Base-by-base conservation (phyloP, 2,888 invertebrate genomes). In the Blastobasis lacticolella region DNA sequence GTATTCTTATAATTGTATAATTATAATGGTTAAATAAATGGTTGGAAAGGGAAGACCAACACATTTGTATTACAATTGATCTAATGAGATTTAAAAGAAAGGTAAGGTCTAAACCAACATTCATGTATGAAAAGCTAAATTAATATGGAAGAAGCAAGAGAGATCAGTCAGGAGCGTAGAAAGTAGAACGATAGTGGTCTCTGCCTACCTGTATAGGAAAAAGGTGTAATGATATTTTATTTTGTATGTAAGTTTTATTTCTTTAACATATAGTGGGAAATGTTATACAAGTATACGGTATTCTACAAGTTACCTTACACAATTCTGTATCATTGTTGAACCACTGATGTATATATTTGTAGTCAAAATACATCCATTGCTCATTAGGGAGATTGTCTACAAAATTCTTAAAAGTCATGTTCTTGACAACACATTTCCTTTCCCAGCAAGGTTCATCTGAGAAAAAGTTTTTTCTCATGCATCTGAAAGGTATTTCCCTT, bases 341-440 rank as follows among this genome's bases (percentile, higher is more conserved):
- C 90, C 94, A 91, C 54, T 93, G 90, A 55, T 90, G 89, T 76
- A 96, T 89, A 74, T 95, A 92, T 81, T 95, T 95, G 71, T 96
- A 96, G 80, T 95, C 95, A 78, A 94, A 94, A 78, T 96, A 96
- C 78, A 92, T 90, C 93, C 95, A 95, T 4, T 90, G 67, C 49
- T 71, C 74, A 37, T 77, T 65, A 9, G 74, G 59, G 38, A 69
- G 65, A 37, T 73, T 66, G 6, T 84, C 69, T 1, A 92, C 58
- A 77, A 97, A 95, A 50, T 93, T 88, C 52, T 80, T 73, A 61
- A 95, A 90, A 2, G 90, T 91, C 71, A 93, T 89, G 40, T 81
- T 71, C 50, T 89, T 78, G 42, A 78, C 81, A n/a, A 74, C 71
- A 63, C 95, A 93, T 48, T 90, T 89, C 53, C 92, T 88, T 75